A percentile compares a stretch with the other conserved stretches of the same genome.
phyloP scores from a whole-genome alignment of 2,113 vertebrate species.

The Pseudorhombus dupliciocellatus region DNA sequence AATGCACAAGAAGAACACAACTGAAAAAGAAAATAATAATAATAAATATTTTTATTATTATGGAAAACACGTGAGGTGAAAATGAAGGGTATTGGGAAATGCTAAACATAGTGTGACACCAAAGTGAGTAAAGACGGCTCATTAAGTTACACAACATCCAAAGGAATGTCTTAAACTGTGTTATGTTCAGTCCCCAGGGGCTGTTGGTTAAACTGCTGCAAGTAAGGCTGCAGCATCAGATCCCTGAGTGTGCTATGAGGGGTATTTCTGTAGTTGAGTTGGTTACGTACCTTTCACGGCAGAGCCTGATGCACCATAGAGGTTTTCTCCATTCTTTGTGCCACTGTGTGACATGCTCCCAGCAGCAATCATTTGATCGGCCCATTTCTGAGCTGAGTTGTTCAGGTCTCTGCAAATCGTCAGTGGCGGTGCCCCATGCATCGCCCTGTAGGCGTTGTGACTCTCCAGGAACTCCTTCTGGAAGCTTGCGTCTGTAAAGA shows the following conservation, averaged over 20 bases:
- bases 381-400: conserved; percentile 73
- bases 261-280: no score
- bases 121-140: neutral
- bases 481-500: conserved; percentile 56
- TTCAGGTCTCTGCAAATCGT: conserved; percentile 50
- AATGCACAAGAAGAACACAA: neutral
- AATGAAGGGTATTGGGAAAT: neutral
- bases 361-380: conserved; percentile 54
- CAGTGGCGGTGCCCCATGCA: conserved; percentile 50
- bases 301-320: no score
- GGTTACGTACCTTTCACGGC: no score
- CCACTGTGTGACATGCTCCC: conserved; percentile 58
- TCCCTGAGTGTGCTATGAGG: neutral
- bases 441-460: conserved; percentile 73
- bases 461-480: conserved; percentile 63
- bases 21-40: neutral
- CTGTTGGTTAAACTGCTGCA: neutral
- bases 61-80: neutral
- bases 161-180: neutral
- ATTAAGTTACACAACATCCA: neutral
- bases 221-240: neutral
- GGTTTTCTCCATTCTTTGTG: conserved; percentile 73
- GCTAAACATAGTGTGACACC: neutral
- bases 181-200: neutral
- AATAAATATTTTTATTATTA: no score